Base-by-base conservation (phyloP, 2,113 vertebrate genomes). In the Hirundichthys speculiger region DNA sequence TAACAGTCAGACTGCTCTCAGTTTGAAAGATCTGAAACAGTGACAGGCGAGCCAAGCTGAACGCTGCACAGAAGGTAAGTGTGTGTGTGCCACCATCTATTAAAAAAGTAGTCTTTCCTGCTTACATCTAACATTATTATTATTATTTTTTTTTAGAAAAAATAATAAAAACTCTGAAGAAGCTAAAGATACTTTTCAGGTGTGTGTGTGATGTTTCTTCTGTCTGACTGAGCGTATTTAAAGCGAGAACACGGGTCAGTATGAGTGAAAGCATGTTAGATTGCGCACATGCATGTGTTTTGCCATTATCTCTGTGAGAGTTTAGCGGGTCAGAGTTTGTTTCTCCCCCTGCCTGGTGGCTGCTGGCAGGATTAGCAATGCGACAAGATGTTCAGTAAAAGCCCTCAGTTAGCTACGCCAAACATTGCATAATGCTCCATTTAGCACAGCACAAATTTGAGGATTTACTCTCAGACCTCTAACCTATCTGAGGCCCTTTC, bases 371-470 rank as follows among this genome's bases (percentile, higher is more conserved):
- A 89, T 91, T 87, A 89, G 75, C 68, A 43, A 73, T 82, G 63
- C 84, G 83, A 90, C 90, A 91, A 90, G 82, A 91, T 92, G 89
- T 92, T 86, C 85, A 79, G 71, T 86, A 83, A 90, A 89, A 87
- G 65, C 81, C 81, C 71, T 64, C 73, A 64, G 80, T 86, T 84
- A 64, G 75, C 58, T 3, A 69, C 58, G 83, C 84, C 90, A 90
- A 86, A 74, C 79, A 74, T 82, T 84, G 84, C 86, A 87, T 88
- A 89, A 91, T 89, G 83, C 78, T 79, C 72, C 67, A 89, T 91
- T 91, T 89, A 92, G 83, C 77, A 77, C 83, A 87, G 82, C 69
- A 77, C 77, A 83, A 82, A 86, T 88, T 79, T 83, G 67, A 75
- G 74, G 90, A 88, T 90, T 92, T 86, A 77, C 64, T 82, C 82